Evolutionary conservation across 2,888 invertebrate species (phyloP), one percentile per base, ranked within the genome.

Genomic region (Empis stercorea): DNA sequence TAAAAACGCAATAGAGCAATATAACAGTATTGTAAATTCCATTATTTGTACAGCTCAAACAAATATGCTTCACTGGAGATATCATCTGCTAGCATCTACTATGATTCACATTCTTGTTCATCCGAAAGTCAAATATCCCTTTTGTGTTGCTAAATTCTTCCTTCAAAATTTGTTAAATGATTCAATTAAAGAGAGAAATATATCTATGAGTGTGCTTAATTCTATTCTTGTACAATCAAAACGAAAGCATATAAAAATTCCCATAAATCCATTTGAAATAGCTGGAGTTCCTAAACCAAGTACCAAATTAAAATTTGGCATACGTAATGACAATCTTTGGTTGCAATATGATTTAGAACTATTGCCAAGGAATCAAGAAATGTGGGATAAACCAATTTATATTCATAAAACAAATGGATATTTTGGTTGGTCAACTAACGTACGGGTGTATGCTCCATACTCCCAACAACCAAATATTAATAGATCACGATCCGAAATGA

Each of bases 161-260:
- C 67, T 82, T 0, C 71, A 76, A 32, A 73, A 79, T 4, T 71
- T 87, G 0, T 71, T 86, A 4, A 79, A 84, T 65, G 91, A 92
- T 57, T 80, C 86, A n/a, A 72, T 91, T 27, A 73, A 76, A n/a
- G 80, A 89, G 27, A 74, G 93, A 30, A 82, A 85, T 68, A 71
- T 78, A n/a, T 79, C 84, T 0, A 66, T 79, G 9, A 72, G 73
- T 23, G 73, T 79, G 1, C 65, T 81, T 27, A 72, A 78, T 39
- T 81, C 74, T 55, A 74, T 81, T 47, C 67, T 87, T 50, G 78
- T 81, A 48, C 86, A 87, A 59, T 78, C 82, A 57, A 88, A 88
- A 61, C 73, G 78, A 16, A 70, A 74, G 48, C 76, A 82, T 56
- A 71, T 73, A 52, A 81, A 78, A 61, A 64, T 78, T 1, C 79